phyloP scores from a whole-genome alignment of 2,888 invertebrate genomes.

The Tiliacea aurago region DNA sequence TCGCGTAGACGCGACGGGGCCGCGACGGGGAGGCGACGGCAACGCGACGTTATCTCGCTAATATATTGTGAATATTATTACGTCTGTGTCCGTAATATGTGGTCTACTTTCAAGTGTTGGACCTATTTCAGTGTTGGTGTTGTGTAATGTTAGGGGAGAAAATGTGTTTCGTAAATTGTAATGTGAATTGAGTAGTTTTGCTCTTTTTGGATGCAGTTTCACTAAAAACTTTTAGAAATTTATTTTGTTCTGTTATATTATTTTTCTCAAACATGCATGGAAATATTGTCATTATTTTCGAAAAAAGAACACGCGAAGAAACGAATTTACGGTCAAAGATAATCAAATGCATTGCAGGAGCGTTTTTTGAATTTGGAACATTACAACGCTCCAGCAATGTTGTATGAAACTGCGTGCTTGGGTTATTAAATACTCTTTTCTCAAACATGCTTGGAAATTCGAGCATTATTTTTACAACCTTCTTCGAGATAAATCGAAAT shows the following conservation, averaged over 20 bases:
- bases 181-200: neutral
- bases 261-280: too few relatives aligned
- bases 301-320: too few relatives aligned
- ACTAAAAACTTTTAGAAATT: neutral
- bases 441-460: too few relatives aligned
- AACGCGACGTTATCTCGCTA: slow-evolving; percentile 70
- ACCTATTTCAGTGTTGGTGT: slow-evolving; percentile 54
- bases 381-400: too few relatives aligned
- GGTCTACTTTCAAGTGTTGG: slow-evolving; percentile 66
- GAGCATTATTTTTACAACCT: too few relatives aligned
- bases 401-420: too few relatives aligned
- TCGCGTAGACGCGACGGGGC: slow-evolving; percentile 28
- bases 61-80: slow-evolving; percentile 75
- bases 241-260: neutral
- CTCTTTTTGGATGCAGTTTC: neutral
- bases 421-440: too few relatives aligned
- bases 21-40: slow-evolving; percentile 40
- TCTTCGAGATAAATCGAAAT: too few relatives aligned
- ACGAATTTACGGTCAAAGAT: too few relatives aligned
- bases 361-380: too few relatives aligned
- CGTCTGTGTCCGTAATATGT: slow-evolving; percentile 53
- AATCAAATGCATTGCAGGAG: too few relatives aligned
- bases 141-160: neutral
- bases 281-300: too few relatives aligned
- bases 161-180: neutral